Conservation (phyloP, 2,797 vertebrate genomes). For the Pyrocephalus nanus region DNA sequence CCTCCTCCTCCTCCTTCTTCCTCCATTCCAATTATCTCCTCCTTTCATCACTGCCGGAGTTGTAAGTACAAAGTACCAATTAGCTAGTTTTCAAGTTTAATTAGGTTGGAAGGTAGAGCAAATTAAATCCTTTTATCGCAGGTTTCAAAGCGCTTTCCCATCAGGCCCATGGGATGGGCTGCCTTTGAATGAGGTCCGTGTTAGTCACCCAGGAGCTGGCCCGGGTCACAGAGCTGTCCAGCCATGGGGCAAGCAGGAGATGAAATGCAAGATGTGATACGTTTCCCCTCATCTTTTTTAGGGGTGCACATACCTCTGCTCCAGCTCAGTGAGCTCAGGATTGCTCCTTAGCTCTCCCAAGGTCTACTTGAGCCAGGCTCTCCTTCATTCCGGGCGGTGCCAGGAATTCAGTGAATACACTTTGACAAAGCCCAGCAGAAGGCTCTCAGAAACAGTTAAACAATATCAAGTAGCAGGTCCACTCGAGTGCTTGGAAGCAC, state of each 20-base stretch:
- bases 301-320: background rate
- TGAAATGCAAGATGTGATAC: background rate
- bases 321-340: background rate
- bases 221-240: background rate
- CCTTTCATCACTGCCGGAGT: slow-evolving; percentile 64
- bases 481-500: background rate
- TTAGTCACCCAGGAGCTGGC: background rate
- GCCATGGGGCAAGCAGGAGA: background rate
- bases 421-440: background rate
- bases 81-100: slow-evolving; percentile 78
- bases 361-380: background rate
- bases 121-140: slow-evolving; percentile 76
- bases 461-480: background rate
- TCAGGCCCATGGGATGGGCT: slow-evolving; percentile 13
- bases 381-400: background rate
- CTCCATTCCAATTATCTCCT: slow-evolving; percentile 68
- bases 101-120: slow-evolving; percentile 76
- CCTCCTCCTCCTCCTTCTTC: slow-evolving; percentile 9
- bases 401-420: background rate
- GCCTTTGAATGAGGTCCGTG: background rate
- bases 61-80: slow-evolving; percentile 74
- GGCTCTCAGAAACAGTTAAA: background rate
- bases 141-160: slow-evolving; percentile 67
- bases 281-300: background rate
- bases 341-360: background rate